Base-by-base conservation (phyloP, 2,888 invertebrate genomes). In the Achlya flavicornis region DNA sequence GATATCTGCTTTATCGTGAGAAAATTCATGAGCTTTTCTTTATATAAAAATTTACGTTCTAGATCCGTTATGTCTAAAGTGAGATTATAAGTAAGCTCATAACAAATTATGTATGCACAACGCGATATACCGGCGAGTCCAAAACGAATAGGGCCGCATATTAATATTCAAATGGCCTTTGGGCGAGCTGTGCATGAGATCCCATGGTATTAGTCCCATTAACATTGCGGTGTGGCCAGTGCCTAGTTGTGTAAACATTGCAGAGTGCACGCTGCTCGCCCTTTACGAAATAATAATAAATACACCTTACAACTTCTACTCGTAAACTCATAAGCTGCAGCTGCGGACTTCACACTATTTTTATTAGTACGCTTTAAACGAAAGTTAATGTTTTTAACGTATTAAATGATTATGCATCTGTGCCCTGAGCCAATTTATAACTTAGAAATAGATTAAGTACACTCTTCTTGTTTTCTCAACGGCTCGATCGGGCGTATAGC, bases 91-190 rank as follows among this genome's bases (percentile, higher is more conserved):
- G 84, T 83, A 81, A 83, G 79, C 79, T 82, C 83, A 82, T 84
- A 86, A 78, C 79, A 75, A 73, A 80, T 88, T 88, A 89, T 86
- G 79, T 84, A 86, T 86, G 84, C 86, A 76, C 77, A 79, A 77
- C 78, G 80, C 82, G 80, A 75, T 81, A 81, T 79, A 79, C 43
- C 41, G 12, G 41, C 26, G 16, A 75, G 80, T 77, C 79, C 84
- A 85, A 19, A 85, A 81, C 83, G 84, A 81, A 85, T 83, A 84
- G 75, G 81, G 80, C 76, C 74, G 73, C 71, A 78, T 86, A 90
- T 91, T 90, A 92, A 91, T 91, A 92, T 91, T 91, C 87, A 90
- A 90, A 91, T 87, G 78, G 86, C 85, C 87, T 87, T 83, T 83
- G 75, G 86, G 87, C 87, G 78, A 81, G 77, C 82, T 79, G 76